Evolutionary conservation across 2,797 vertebrate species (phyloP).

Genomic region (Liasis olivaceus): DNA sequence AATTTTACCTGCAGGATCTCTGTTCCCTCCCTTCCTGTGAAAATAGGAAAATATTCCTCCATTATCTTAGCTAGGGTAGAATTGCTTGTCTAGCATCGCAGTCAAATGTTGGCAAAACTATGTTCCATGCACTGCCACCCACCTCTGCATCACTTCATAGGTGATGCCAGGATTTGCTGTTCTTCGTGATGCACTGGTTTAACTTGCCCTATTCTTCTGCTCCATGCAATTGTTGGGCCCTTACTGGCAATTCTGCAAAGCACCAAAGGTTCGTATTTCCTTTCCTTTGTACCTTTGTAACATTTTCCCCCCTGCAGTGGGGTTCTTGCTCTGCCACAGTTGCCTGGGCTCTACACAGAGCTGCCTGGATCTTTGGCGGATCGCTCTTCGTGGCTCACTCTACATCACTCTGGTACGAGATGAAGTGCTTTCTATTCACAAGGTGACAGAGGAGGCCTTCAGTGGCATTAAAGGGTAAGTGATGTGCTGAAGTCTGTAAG

Average conservation of each 20-base stretch:
- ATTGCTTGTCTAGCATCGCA: neutral
- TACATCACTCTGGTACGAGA: slow-evolving; percentile 85
- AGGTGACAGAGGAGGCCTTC: slow-evolving; percentile 87
- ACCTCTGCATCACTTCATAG: neutral
- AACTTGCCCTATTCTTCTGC: neutral
- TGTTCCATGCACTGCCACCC: neutral
- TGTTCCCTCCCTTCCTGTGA: neutral
- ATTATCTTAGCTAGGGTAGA: neutral
- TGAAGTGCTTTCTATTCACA: slow-evolving; percentile 86
- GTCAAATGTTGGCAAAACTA: neutral
- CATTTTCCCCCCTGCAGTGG: slow-evolving; percentile 73
- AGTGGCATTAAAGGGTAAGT: slow-evolving; percentile 86
- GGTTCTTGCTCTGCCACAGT: slow-evolving; percentile 89
- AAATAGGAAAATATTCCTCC: neutral
- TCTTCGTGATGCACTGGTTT: neutral
- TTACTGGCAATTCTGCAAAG: neutral
- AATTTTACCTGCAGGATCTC: neutral
- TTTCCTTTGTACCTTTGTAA: neutral
- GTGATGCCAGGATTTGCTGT: neutral
- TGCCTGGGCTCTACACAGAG: slow-evolving; percentile 78
- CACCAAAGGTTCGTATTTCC: accelerated
- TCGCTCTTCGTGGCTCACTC: slow-evolving; percentile 84
- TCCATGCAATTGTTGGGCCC: neutral
- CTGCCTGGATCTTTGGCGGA: slow-evolving; percentile 89
- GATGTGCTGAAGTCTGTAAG: too few relatives aligned